phyloP scores from a whole-genome alignment of 2,113 vertebrate species.

The Micronycteris hirsuta region DNA sequence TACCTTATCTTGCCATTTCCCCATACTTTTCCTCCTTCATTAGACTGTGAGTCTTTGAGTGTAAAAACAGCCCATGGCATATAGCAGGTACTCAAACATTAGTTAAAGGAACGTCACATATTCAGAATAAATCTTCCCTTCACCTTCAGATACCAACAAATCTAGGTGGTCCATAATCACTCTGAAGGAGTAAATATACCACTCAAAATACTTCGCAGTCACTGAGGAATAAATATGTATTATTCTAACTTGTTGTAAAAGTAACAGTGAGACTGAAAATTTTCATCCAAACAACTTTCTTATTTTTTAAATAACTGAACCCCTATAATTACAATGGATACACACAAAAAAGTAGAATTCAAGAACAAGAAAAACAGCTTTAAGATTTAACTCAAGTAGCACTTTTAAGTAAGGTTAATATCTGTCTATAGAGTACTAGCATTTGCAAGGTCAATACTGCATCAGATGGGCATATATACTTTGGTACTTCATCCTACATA shows the following conservation, averaged over 20 bases:
- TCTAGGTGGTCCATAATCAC: neutral
- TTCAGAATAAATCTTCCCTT: neutral
- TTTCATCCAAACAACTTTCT: neutral
- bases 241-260: neutral
- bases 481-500: constrained; percentile 73
- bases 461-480: neutral
- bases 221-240: neutral
- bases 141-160: constrained; percentile 30
- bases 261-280: neutral
- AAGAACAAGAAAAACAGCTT: neutral
- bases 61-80: neutral
- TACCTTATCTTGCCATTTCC: neutral
- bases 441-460: neutral
- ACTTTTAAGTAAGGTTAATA: constrained; percentile 15
- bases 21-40: neutral
- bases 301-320: neutral
- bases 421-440: neutral
- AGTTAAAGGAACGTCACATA: neutral
- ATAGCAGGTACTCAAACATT: neutral
- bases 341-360: neutral
- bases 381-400: neutral
- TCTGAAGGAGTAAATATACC: neutral
- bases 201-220: neutral
- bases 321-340: neutral
- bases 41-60: neutral